A percentile compares a stretch with the other conserved stretches of the same genome.
These are phyloP conservation scores for Formica exsecta DNA, from an alignment of 1,140 invertebrate genomes.

Conservation along the genomic window DNA sequence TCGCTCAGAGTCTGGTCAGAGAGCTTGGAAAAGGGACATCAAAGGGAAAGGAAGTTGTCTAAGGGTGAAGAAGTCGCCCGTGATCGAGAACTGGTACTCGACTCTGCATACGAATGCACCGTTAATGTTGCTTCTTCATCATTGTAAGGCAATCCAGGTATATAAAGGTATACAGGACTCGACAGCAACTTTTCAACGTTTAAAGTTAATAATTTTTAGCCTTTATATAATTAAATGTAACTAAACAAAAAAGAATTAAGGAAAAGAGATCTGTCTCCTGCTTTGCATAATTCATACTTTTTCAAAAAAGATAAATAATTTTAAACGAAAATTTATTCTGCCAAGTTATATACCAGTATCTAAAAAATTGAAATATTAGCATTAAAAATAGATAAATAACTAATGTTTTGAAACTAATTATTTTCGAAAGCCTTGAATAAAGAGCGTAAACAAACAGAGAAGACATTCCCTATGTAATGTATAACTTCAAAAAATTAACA, in stretches of 20 bases:
- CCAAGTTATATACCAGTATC: too few relatives aligned
- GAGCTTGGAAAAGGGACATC: slow-evolving; percentile 51
- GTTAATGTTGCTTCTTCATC: slow-evolving; percentile 44
- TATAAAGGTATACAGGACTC: neutral
- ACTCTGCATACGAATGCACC: slow-evolving; percentile 66
- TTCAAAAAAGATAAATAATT: neutral
- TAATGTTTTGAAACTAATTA: too few relatives aligned
- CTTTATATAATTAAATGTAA: neutral
- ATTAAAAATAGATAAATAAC: neutral
- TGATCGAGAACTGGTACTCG: slow-evolving; percentile 59
- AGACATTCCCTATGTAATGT: neutral
- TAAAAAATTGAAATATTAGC: neutral
- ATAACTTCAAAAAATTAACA: neutral
- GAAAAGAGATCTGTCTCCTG: neutral
- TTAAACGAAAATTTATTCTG: neutral
- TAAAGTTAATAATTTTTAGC: slow-evolving; percentile 33
- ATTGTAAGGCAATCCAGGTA: slow-evolving; percentile 21
- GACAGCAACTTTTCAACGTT: neutral
- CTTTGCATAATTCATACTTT: neutral
- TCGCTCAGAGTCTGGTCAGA: slow-evolving; percentile 52
- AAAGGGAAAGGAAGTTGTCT: slow-evolving; percentile 55
- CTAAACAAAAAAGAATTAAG: neutral
- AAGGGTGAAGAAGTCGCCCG: slow-evolving; percentile 6
- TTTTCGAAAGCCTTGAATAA: too few relatives aligned
- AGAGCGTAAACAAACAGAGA: too few relatives aligned